Percentiles rank a stretch among this genome's conserved stretches.
Evolutionary conservation across 2,113 vertebrate genomes (phyloP).

Genomic region (Ranitomeya variabilis): DNA sequence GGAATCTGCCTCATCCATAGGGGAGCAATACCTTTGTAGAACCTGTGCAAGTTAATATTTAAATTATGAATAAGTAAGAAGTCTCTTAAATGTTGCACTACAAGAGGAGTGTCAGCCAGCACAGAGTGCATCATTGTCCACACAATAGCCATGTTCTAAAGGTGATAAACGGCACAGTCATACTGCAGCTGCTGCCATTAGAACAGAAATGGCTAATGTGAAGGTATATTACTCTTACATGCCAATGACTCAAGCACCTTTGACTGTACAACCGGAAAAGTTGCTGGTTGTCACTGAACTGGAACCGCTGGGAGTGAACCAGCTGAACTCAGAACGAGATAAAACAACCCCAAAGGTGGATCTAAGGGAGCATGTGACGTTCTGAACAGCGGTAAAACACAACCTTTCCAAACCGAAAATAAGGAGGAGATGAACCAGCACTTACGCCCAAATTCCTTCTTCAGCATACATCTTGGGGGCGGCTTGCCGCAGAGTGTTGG

Average conservation of each 20-base stretch:
- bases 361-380: conserved; percentile 93
- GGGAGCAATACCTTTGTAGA: conserved; percentile 96
- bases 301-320: conserved; percentile 70
- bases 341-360: conserved; percentile 87
- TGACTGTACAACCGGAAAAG: conserved; percentile 87
- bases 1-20: conserved; percentile 99
- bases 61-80: neutral
- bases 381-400: neutral
- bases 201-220: conserved; percentile 75
- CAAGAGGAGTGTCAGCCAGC: neutral
- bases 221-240: conserved; percentile 90
- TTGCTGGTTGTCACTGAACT: conserved; percentile 77
- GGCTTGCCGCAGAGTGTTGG: conserved; percentile 91
- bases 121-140: conserved; percentile 68
- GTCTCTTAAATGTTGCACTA: neutral
- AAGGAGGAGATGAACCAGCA: conserved; percentile 30
- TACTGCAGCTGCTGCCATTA: conserved; percentile 70
- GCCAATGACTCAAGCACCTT: conserved; percentile 99
- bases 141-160: conserved; percentile 76
- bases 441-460: conserved; percentile 96
- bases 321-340: conserved; percentile 76
- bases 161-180: conserved; percentile 63
- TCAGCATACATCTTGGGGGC: conserved; percentile 94
- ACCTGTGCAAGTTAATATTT: conserved; percentile 71
- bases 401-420: neutral